phyloP scores from a whole-genome alignment of 92 coral and sea anemone species.

The Blastomussa wellsi region DNA sequence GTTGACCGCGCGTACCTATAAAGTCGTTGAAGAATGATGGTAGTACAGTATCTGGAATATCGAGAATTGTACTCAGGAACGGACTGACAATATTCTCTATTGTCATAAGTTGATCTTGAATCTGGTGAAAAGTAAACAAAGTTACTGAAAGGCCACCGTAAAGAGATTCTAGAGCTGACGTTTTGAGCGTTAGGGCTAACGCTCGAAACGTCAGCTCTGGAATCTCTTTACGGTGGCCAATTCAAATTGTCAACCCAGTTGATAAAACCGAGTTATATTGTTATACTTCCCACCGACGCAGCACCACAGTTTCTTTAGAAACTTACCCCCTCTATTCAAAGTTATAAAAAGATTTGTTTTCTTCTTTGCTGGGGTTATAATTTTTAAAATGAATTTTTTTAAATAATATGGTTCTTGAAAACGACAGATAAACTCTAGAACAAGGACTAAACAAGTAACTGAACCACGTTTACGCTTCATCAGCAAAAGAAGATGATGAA shows the following conservation, averaged over 20 bases:
- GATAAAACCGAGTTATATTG: no score
- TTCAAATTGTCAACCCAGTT: no score
- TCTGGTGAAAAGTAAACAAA: constrained; percentile 1
- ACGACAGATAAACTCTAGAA: background rate
- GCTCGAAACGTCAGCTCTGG: no score
- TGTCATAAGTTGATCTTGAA: background rate
- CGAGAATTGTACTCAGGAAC: background rate
- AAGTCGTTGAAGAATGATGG: background rate
- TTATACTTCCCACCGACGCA: no score
- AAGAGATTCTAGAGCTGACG: no score
- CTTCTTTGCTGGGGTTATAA: no score
- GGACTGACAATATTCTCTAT: background rate
- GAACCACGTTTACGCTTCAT: background rate
- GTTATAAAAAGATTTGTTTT: no score
- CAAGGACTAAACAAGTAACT: background rate
- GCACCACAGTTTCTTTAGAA: no score
- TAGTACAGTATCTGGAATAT: background rate
- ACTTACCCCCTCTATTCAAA: no score
- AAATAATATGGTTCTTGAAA: background rate
- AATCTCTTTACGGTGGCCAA: no score
- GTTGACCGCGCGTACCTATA: background rate
- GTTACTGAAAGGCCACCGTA: no score
- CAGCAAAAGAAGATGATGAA: background rate
- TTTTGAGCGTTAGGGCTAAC: no score
- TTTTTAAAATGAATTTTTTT: background rate